Percentiles rank a stretch among this genome's conserved stretches.
Evolutionary conservation across 2,113 vertebrate species (phyloP).

Genomic region (Larimichthys polyactis): DNA sequence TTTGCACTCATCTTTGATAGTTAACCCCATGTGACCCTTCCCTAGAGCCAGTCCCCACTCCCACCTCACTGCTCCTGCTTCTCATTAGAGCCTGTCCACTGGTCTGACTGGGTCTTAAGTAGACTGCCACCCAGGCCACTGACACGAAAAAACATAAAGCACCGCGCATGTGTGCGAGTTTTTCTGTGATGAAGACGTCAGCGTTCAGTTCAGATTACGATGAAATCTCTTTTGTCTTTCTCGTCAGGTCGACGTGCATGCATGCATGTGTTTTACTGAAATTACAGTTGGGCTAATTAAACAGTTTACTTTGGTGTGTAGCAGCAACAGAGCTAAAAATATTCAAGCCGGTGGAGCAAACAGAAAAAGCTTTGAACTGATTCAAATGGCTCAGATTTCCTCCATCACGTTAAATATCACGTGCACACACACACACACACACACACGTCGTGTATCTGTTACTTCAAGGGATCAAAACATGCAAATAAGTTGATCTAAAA

Average conservation of each 20-base stretch:
- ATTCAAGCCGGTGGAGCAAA: too few species aligned
- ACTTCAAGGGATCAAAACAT: not conserved
- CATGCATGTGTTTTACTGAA: slow-evolving; percentile 29
- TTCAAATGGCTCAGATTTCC: slow-evolving; percentile 1
- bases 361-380: not conserved
- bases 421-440: not conserved
- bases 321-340: not conserved
- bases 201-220: slow-evolving; percentile 1
- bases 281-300: slow-evolving; percentile 26
- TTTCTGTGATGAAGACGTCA: slow-evolving; percentile 15
- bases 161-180: not conserved
- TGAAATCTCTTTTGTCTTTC: slow-evolving; percentile 14
- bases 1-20: slow-evolving; percentile 89
- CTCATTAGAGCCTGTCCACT: slow-evolving; percentile 83
- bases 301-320: slow-evolving; percentile 25
- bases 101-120: slow-evolving; percentile 57
- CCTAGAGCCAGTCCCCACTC: slow-evolving; percentile 75
- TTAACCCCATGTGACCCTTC: slow-evolving; percentile 84
- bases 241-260: not conserved
- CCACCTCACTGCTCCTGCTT: slow-evolving; percentile 83
- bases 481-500: not conserved
- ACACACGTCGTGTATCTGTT: not conserved
- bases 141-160: slow-evolving; percentile 37
- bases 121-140: slow-evolving; percentile 60
- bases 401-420: not conserved